Base-by-base conservation (phyloP, 2,113 vertebrate genomes). In the Pachypanchax playfairii region DNA sequence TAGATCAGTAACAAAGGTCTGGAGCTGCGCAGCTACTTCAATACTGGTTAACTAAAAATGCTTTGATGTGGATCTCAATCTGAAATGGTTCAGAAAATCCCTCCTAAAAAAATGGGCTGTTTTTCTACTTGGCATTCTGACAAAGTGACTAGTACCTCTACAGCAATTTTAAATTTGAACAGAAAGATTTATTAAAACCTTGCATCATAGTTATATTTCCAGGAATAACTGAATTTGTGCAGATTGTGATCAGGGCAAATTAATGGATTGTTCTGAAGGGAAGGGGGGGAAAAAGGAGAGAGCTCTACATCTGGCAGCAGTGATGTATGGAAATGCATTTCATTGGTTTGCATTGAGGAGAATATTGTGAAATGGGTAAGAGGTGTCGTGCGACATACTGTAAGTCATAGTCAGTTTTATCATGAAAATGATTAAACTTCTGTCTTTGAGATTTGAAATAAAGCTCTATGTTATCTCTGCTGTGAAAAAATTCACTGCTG, bases 151-250 rank as follows among this genome's bases (percentile, higher is more conserved):
- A 35, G 62, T 63, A 79, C 88, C 86, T 88, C 86, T 82, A 87
- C 90, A 89, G 91, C 85, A 89, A 87, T 88, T 86, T 89, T 87
- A 77, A 78, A 79, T 89, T 73, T 85, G 80, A 89, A 91, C 89
- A 90, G 89, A 91, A 85, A 80, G 81, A 65, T 79, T 83, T 82
- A 86, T 84, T 86, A 77, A 74, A 70, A 66, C 54, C 55, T 36
- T 82, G 73, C 67, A 83, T 86, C 87, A 84, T 79, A 79, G 70
- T 75, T 87, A 80, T 88, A 73, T 72, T 61, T 82, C 81, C 39
- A 28, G 80, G 68, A 91, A 86, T 89, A 90, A 91, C 89, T 90
- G 84, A 91, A 90, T 87, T 65, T 75, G 72, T 85, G 75, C 66
- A 75, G 83, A 90, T 91, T 89, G 83, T 75, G 80, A 90, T 90